A percentile compares a stretch with the other conserved stretches of the same genome.
Conservation (phyloP, 2,113 vertebrate species). For the Syrrhaptes paradoxus region DNA sequence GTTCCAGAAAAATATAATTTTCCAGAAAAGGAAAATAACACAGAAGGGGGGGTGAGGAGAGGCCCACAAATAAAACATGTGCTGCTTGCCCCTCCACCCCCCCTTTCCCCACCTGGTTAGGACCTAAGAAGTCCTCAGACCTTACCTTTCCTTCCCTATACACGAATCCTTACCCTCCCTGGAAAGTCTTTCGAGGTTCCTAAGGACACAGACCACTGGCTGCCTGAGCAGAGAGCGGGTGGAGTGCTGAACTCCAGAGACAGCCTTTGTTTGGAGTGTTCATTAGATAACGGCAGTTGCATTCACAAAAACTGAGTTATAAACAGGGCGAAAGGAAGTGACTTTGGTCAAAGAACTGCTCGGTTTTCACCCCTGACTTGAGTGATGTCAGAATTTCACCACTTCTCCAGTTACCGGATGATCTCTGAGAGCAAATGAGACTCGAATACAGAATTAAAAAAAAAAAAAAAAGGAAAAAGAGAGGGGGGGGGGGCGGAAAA, state of each 20-base stretch:
- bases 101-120: not conserved
- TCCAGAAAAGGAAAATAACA: not conserved
- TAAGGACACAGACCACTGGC: not conserved
- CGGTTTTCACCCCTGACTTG: constrained; percentile 19
- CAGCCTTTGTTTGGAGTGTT: constrained; percentile 5
- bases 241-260: constrained; percentile 51
- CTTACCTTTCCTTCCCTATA: not conserved
- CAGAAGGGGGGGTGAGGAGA: fast-evolving
- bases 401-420: constrained; percentile 17
- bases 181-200: not conserved
- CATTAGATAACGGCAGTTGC: constrained; percentile 43
- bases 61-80: not conserved
- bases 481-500: too few relatives aligned
- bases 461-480: not conserved
- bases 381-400: constrained; percentile 14
- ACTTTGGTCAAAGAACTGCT: constrained; percentile 35
- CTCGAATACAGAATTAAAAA: not conserved
- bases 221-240: constrained; percentile 24
- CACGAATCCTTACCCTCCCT: not conserved
- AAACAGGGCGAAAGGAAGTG: constrained; percentile 60
- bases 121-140: not conserved
- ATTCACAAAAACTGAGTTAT: not conserved
- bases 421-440: not conserved
- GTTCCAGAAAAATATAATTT: not conserved
- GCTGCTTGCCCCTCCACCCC: not conserved